phyloP scores from a whole-genome alignment of 2,888 invertebrate genomes.

The Diarsia mendica region DNA sequence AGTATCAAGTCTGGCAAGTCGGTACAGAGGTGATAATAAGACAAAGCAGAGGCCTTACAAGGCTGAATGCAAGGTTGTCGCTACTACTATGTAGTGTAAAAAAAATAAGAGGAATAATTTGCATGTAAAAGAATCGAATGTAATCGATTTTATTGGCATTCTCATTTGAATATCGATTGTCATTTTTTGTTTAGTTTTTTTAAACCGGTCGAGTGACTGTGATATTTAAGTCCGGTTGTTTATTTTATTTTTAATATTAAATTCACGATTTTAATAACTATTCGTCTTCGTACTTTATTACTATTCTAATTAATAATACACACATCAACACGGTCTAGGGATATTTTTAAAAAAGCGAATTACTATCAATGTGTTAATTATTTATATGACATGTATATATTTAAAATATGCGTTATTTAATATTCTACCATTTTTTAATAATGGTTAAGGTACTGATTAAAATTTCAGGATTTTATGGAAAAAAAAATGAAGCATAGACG shows the following conservation, averaged over 20 bases:
- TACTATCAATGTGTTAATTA: too few species aligned
- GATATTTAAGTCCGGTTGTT: not conserved
- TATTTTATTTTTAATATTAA: not conserved
- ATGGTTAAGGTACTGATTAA: too few species aligned
- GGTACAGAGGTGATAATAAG: constrained; percentile 75
- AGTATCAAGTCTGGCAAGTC: constrained; percentile 78
- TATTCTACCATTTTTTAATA: too few species aligned
- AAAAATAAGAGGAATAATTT: constrained; percentile 65
- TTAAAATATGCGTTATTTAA: too few species aligned
- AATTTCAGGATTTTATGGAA: too few species aligned
- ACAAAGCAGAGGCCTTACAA: constrained; percentile 86
- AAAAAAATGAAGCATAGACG: too few species aligned
- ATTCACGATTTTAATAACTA: not conserved
- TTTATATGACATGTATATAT: too few species aligned
- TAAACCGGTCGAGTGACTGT: not conserved
- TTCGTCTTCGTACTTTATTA: not conserved
- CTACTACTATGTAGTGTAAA: constrained; percentile 65
- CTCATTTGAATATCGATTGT: constrained; percentile 43
- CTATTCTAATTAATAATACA: not conserved
- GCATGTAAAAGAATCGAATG: constrained; percentile 36
- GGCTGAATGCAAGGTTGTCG: constrained; percentile 81
- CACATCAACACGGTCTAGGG: too few species aligned
- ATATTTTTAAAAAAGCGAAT: too few species aligned
- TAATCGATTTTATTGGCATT: constrained; percentile 44
- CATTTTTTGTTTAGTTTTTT: constrained; percentile 9